Percentiles rank a stretch among this genome's conserved stretches.
Conservation (phyloP, 2,113 vertebrate species). For the Cyanoderma ruficeps region DNA sequence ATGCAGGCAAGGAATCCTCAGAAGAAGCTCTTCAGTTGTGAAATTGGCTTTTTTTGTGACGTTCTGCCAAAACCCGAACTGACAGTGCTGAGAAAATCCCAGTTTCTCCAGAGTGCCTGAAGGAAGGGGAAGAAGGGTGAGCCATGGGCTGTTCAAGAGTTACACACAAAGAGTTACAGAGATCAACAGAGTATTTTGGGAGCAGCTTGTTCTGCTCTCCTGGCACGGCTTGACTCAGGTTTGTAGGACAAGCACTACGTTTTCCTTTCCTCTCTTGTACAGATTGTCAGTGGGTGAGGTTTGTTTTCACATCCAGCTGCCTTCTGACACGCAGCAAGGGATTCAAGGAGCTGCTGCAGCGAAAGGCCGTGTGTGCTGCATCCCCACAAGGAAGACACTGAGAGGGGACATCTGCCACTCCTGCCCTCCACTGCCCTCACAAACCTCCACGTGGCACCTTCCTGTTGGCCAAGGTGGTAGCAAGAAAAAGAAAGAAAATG, state of each 20-base stretch:
- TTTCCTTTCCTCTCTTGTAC: background rate
- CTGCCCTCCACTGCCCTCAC: background rate
- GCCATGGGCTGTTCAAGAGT: background rate
- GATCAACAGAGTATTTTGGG: fast-evolving
- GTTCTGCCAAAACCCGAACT: background rate
- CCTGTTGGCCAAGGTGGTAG: fast-evolving
- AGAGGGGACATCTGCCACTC: background rate
- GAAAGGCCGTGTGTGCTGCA: background rate
- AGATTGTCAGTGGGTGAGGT: background rate
- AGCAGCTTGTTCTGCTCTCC: fast-evolving
- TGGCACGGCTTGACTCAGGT: background rate
- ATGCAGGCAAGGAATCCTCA: background rate
- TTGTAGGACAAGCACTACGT: background rate
- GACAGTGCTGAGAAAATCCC: background rate
- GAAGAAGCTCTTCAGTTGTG: background rate
- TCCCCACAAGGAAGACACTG: fast-evolving
- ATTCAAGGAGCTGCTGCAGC: background rate
- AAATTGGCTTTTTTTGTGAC: background rate
- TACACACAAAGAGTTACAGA: background rate
- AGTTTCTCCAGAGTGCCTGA: background rate
- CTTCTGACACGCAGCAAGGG: background rate
- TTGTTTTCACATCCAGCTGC: background rate
- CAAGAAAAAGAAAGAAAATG: background rate
- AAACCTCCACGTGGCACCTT: background rate
- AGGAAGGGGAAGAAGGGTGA: background rate